A percentile compares a stretch with the other conserved stretches of the same genome.
Evolutionary conservation across 2,113 vertebrate species (phyloP).

Genomic region (Malaclemys terrapin): DNA sequence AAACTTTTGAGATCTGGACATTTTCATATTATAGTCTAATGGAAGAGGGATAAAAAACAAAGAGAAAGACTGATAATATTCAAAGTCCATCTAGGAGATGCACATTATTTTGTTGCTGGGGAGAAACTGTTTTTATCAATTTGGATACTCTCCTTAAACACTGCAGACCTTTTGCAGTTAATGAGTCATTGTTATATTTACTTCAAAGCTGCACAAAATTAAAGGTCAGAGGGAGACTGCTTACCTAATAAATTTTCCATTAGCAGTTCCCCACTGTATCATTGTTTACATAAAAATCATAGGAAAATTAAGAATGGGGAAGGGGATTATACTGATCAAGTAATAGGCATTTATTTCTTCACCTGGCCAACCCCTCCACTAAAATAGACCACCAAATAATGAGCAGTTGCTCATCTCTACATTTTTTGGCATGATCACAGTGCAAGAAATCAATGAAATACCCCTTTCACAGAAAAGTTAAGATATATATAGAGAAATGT

Average conservation of each 20-base stretch:
- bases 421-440: not conserved
- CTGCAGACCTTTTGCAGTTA: conserved; percentile 45
- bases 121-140: conserved; percentile 27
- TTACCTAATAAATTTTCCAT: not conserved
- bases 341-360: not conserved
- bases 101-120: not conserved
- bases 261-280: not conserved
- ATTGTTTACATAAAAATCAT: conserved; percentile 39
- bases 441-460: not conserved
- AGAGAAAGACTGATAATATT: not conserved
- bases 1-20: conserved; percentile 3
- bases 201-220: conserved; percentile 47
- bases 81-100: not conserved
- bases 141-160: conserved; percentile 57
- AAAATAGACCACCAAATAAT: not conserved
- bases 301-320: not conserved
- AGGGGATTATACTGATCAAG: not conserved
- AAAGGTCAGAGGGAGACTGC: conserved; percentile 13
- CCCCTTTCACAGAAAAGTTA: not conserved
- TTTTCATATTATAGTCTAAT: not conserved
- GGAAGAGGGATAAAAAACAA: not conserved
- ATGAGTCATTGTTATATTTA: conserved; percentile 46
- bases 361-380: not conserved
- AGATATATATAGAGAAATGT: not conserved
- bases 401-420: not conserved